Evolutionary conservation across 2,888 invertebrate genomes (phyloP).

Genomic region (Bombylius major): DNA sequence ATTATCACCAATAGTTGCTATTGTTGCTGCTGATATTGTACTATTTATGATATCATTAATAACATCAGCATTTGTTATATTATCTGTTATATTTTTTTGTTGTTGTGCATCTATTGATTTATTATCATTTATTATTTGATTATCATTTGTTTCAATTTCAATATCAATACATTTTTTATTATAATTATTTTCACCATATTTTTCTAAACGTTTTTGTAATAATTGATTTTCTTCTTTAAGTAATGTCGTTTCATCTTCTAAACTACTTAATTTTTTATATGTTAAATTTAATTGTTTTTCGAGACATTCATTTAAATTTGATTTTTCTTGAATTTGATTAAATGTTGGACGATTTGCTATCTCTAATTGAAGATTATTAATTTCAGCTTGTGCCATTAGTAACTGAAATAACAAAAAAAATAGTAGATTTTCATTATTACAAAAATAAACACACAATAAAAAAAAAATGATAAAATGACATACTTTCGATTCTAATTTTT

Average conservation of each 20-base stretch:
- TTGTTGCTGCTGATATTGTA: background rate
- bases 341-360: slow-evolving; percentile 12
- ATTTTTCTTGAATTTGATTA: slow-evolving; percentile 12
- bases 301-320: slow-evolving; percentile 13
- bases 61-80: background rate
- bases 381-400: slow-evolving; percentile 8
- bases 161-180: no score
- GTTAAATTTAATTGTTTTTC: slow-evolving; percentile 15
- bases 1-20: background rate
- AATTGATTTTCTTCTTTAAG: slow-evolving; percentile 21
- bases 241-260: slow-evolving; percentile 26
- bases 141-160: no score
- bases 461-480: background rate
- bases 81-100: no score
- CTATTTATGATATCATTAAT: background rate
- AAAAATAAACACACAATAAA: background rate
- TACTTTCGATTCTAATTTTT: slow-evolving; percentile 12
- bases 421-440: background rate
- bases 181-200: background rate
- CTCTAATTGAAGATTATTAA: slow-evolving; percentile 13
- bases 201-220: slow-evolving; percentile 16
- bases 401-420: slow-evolving; percentile 6
- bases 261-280: slow-evolving; percentile 23
- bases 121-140: no score
- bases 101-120: no score